Percentiles rank a stretch among this genome's conserved stretches.
Conservation (phyloP, 1,140 invertebrate species). For the Caenorhabditis inopinata region DNA sequence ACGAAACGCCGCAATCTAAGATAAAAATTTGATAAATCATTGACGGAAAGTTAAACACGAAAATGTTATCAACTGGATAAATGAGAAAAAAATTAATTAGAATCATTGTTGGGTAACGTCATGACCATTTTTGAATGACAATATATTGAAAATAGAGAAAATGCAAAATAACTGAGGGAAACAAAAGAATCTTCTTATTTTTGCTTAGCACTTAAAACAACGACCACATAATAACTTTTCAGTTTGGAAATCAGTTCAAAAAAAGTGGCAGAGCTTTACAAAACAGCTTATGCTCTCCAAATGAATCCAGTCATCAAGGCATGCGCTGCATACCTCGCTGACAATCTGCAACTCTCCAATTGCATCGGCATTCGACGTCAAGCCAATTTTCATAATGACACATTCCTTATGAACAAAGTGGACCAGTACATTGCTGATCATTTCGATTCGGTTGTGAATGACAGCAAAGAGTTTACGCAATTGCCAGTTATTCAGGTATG, state of each 20-base stretch:
- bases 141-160: neutral
- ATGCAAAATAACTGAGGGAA: too few relatives aligned
- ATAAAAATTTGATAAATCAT: constrained; percentile 18
- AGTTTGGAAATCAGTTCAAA: constrained; percentile 71
- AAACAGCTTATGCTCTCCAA: constrained; percentile 74
- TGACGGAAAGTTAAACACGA: neutral
- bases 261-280: constrained; percentile 76
- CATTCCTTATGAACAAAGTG: constrained; percentile 66
- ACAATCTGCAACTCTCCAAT: constrained; percentile 73
- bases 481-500: constrained; percentile 72
- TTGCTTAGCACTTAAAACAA: too few relatives aligned
- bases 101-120: constrained; percentile 19
- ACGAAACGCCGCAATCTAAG: neutral
- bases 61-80: neutral
- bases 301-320: constrained; percentile 75
- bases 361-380: constrained; percentile 71
- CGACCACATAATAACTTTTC: constrained; percentile 52
- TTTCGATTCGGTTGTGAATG: constrained; percentile 72
- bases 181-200: too few relatives aligned
- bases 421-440: constrained; percentile 76
- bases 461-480: constrained; percentile 70
- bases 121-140: neutral
- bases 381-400: constrained; percentile 61
- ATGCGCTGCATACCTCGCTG: constrained; percentile 75
- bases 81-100: neutral